Conservation (phyloP, 1,140 invertebrate genomes). For the Drosophila grimshawi region DNA sequence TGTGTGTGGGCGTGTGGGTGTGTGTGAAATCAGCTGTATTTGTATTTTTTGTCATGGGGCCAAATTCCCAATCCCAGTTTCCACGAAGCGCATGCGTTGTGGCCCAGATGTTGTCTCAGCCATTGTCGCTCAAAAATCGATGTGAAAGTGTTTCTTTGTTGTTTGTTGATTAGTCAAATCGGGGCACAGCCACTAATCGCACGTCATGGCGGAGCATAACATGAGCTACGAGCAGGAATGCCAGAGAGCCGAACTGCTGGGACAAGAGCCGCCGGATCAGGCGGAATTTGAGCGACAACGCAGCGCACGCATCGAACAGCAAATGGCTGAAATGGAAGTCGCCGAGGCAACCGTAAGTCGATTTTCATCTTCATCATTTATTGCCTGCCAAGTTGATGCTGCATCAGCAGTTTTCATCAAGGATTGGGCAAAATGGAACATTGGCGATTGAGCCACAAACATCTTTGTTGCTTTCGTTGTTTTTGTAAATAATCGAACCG, state of each 20-base stretch:
- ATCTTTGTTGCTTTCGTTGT: too few relatives aligned
- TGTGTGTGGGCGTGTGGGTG: not conserved
- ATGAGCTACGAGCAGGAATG: constrained; percentile 89
- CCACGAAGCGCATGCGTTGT: constrained; percentile 43
- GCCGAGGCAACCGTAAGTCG: constrained; percentile 84
- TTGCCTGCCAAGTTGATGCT: too few relatives aligned
- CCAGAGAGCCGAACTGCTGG: constrained; percentile 90
- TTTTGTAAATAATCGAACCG: too few relatives aligned
- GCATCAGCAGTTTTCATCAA: too few relatives aligned
- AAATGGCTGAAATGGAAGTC: constrained; percentile 84
- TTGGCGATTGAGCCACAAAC: too few relatives aligned
- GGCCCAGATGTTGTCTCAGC: constrained; percentile 26
- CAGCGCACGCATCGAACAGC: constrained; percentile 79
- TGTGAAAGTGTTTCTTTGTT: constrained; percentile 25
- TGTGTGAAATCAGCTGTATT: constrained; percentile 18
- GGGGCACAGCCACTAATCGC: not conserved
- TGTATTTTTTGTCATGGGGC: not conserved
- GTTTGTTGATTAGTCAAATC: constrained; percentile 37
- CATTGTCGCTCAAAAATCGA: constrained; percentile 57
- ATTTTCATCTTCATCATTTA: too few relatives aligned
- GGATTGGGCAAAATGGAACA: too few relatives aligned
- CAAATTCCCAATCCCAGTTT: not conserved
- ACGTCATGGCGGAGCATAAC: constrained; percentile 54
- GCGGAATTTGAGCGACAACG: constrained; percentile 86
- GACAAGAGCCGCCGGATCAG: constrained; percentile 87